Evolutionary conservation across 2,113 vertebrate species (phyloP).

Genomic region (Jacana jacana): DNA sequence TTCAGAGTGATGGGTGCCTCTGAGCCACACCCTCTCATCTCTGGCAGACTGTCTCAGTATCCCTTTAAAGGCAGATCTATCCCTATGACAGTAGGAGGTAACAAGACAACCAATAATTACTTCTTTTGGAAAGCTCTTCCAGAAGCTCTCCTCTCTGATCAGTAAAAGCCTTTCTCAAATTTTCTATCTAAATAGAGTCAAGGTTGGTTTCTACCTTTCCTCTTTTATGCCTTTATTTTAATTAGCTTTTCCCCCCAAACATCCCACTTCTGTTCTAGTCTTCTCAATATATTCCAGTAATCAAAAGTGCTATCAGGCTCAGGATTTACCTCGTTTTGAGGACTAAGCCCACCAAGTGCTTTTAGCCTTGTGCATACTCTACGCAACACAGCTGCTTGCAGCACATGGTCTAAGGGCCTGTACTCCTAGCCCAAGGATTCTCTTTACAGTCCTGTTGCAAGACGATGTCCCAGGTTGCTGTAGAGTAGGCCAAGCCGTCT

Average conservation of each 20-base stretch:
- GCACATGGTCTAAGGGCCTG: neutral
- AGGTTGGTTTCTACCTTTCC: neutral
- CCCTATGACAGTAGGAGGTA: neutral
- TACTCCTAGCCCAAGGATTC: neutral
- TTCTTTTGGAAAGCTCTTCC: neutral
- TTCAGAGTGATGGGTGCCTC: neutral
- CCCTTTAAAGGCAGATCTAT: neutral
- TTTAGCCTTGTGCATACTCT: neutral
- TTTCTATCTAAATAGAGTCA: neutral
- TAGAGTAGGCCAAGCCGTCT: neutral
- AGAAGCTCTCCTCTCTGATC: neutral
- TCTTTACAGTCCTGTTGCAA: neutral
- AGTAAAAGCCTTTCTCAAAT: neutral
- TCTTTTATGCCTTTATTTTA: neutral
- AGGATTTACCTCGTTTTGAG: neutral
- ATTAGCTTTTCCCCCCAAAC: neutral
- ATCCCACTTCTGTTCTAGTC: neutral
- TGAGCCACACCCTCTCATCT: neutral
- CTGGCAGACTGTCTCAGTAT: neutral
- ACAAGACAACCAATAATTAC: neutral
- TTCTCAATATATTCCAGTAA: neutral
- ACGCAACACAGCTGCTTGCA: neutral
- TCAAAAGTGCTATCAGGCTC: neutral
- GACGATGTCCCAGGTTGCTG: neutral
- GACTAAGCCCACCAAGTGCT: neutral